phyloP scores from a whole-genome alignment of 2,797 vertebrate genomes.

The Pangasius djambal region DNA sequence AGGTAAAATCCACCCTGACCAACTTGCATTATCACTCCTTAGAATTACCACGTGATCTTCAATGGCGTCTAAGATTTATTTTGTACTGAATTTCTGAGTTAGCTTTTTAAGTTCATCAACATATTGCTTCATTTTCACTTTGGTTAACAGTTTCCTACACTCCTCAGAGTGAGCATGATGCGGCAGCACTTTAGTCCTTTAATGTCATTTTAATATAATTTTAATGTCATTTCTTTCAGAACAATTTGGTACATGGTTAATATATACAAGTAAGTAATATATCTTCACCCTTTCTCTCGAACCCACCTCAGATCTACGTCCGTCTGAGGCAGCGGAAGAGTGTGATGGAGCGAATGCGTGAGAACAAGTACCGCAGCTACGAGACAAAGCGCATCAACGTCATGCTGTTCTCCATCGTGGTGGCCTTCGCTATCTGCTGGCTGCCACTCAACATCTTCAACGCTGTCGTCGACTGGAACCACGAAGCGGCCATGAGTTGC shows the following conservation, averaged over 20 bases:
- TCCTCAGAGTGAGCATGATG: not conserved
- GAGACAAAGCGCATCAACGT: conserved; percentile 84
- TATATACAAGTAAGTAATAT: not conserved
- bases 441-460: conserved; percentile 87
- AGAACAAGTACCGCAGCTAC: conserved; percentile 81
- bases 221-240: not conserved
- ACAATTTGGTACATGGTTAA: not conserved
- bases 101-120: not conserved
- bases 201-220: not conserved
- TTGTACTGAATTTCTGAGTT: not conserved
- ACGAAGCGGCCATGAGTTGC: conserved; percentile 80
- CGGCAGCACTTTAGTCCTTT: not conserved
- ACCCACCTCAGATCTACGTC: conserved; percentile 66
- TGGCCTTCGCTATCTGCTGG: conserved; percentile 86
- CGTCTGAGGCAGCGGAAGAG: conserved; percentile 80
- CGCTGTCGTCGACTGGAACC: conserved; percentile 84
- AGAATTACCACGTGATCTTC: not conserved
- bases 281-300: not conserved
- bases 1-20: conserved; percentile 3
- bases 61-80: not conserved
- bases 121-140: not conserved
- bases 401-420: conserved; percentile 86
- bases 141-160: not conserved
- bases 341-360: conserved; percentile 87
- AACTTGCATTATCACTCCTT: not conserved